Evolutionary conservation across 2,888 invertebrate species (phyloP).

Genomic region (Chalcosyrphus nemorum): DNA sequence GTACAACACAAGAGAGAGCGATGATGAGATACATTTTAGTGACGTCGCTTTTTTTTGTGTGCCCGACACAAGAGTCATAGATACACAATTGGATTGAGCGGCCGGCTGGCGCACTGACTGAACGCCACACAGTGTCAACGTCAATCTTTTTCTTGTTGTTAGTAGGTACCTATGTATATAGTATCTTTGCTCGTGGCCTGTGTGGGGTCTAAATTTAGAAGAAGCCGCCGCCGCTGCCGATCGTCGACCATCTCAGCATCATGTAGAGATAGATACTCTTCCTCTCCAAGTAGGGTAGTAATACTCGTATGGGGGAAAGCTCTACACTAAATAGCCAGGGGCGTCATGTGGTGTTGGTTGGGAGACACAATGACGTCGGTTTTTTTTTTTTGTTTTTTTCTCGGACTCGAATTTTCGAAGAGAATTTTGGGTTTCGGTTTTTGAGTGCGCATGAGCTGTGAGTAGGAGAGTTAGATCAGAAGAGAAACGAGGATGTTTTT

Average conservation of each 20-base stretch:
- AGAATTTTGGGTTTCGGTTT: background rate
- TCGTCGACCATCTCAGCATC: constrained; percentile 6
- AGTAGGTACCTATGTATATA: too few relatives aligned
- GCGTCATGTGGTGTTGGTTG: constrained; percentile 12
- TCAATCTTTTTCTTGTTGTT: constrained; percentile 40
- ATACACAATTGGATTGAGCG: constrained; percentile 60
- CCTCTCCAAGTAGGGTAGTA: constrained; percentile 57
- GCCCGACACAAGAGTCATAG: constrained; percentile 43
- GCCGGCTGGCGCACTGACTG: background rate
- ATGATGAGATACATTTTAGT: constrained; percentile 4
- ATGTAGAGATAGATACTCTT: background rate
- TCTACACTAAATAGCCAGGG: background rate
- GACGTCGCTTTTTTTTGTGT: constrained; percentile 57
- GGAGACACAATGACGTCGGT: background rate
- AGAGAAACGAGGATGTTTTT: background rate
- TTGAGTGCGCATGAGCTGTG: background rate
- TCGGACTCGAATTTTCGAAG: background rate
- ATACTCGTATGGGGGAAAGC: constrained; percentile 34
- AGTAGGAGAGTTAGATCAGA: background rate
- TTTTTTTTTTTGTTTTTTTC: background rate
- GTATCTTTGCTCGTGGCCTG: constrained; percentile 15
- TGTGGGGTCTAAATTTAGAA: constrained; percentile 48
- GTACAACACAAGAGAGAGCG: background rate
- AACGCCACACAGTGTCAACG: constrained; percentile 18
- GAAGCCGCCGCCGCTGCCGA: constrained; percentile 3